Conservation (phyloP, 1,140 invertebrate genomes). For the Caerostris extrusa region DNA sequence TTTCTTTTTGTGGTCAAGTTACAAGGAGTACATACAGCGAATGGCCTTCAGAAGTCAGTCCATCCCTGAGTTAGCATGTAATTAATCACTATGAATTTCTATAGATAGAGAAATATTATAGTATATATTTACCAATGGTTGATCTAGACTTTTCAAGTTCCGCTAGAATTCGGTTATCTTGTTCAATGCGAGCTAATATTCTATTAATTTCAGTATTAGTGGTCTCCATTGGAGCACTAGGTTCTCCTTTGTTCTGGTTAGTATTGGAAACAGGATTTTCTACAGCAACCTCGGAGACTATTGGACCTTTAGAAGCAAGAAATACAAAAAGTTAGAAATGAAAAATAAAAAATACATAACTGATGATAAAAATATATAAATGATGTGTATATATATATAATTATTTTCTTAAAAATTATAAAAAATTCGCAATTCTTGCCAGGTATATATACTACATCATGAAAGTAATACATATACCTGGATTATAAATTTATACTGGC, state of each 20-base stretch:
- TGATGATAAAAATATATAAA: too few relatives aligned
- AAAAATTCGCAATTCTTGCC: too few relatives aligned
- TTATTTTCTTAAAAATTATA: too few relatives aligned
- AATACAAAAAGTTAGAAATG: neutral
- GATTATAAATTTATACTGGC: too few relatives aligned
- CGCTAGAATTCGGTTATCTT: slow-evolving; percentile 91
- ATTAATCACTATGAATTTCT: too few relatives aligned
- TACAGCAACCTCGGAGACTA: slow-evolving; percentile 61
- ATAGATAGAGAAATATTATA: neutral
- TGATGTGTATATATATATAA: too few relatives aligned
- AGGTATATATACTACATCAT: too few relatives aligned
- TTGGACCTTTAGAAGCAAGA: slow-evolving; percentile 55
- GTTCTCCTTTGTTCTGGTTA: slow-evolving; percentile 62
- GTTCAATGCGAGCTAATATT: slow-evolving; percentile 84
- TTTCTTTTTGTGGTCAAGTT: too few relatives aligned
- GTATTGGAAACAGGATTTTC: slow-evolving; percentile 47
- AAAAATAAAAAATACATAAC: neutral
- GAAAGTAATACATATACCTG: too few relatives aligned
- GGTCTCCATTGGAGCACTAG: slow-evolving; percentile 34
- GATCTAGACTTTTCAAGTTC: slow-evolving; percentile 88
- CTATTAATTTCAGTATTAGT: slow-evolving; percentile 75
- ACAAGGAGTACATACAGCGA: too few relatives aligned
- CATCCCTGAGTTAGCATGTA: too few relatives aligned
- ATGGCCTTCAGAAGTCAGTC: too few relatives aligned
- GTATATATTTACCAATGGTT: slow-evolving; percentile 69